Evolutionary conservation across 1,140 invertebrate genomes (phyloP), one percentile per base, ranked within the genome.

Genomic region (Drosophila parvula): DNA sequence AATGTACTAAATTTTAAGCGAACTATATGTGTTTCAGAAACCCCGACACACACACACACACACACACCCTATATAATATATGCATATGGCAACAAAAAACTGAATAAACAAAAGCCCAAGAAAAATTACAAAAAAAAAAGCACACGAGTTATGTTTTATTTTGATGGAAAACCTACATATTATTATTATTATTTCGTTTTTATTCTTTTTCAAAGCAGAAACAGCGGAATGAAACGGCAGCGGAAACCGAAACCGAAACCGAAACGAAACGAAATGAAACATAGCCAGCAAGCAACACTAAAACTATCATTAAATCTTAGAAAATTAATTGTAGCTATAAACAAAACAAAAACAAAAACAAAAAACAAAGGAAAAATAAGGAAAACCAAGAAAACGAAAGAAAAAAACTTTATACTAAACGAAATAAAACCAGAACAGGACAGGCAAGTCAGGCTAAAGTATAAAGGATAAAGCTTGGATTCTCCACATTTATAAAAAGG

Each of bases 261-360:
- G 67, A 70, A 50, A 18, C 41, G 56, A 50, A 70, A 69, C 47
- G 47, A 69, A 70, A 65, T 41, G 47, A 70, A 70, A 75, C 41
- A 32, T 57, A 75, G 61, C 58, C 73, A 78, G 74, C 60, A 82
- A 86, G 61, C 61, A 79, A 89, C 47, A 76, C 63, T 64, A 79
- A 83, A 89, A 77, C 81, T 89, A 89, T 89, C 81, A 85, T 81
- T 71, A 68, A 75, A 61, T 65, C 67, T 71, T 88, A 89, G 84
- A 78, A 74, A 89, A 90, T 85, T 85, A 74, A 85, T 79, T 85
- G 62, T 90, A 89, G 74, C 67, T 79, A 85, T 79, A 65, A 76
- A 78, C 70, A 43, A 56, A 40, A 40, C 9, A 43, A 44, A 18
- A 28, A 22, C 41, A 62, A 60, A 41, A 58, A 43, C 44, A 47